These are phyloP conservation scores for Ariolimax columbianus DNA, from an alignment of 2,888 invertebrate genomes.

Conservation along the genomic window DNA sequence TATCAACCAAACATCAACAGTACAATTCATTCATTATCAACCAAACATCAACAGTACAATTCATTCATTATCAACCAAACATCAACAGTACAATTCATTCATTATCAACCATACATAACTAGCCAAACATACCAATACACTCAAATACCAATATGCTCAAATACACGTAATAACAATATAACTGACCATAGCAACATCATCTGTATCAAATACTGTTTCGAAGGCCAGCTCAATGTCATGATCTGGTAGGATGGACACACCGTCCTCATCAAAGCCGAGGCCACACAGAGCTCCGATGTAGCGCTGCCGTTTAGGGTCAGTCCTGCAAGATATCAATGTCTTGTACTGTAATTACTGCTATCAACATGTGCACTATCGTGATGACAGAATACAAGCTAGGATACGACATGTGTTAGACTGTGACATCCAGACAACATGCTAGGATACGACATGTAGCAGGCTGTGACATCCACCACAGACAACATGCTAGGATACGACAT, in stretches of 20 bases:
- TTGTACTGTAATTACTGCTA: no score
- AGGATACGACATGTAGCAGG: no score
- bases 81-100: background rate
- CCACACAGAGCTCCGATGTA: constrained; percentile 91
- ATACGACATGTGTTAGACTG: no score
- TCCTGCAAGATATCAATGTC: no score
- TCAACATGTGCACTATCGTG: no score
- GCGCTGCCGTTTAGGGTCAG: constrained; percentile 82
- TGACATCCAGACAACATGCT: no score
- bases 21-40: no score
- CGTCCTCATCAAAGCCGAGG: constrained; percentile 84
- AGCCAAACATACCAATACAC: background rate
- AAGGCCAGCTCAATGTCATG: constrained; percentile 91
- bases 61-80: background rate
- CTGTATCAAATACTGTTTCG: constrained; percentile 81
- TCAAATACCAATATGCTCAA: background rate
- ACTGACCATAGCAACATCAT: constrained; percentile 73
- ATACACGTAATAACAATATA: background rate
- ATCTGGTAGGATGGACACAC: constrained; percentile 85
- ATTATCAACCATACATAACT: background rate
- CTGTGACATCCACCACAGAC: no score
- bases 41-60: background rate
- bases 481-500: no score
- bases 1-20: no score
- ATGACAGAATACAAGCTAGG: no score